Base-by-base conservation (phyloP, 2,888 invertebrate species). In the Metalampra italica region DNA sequence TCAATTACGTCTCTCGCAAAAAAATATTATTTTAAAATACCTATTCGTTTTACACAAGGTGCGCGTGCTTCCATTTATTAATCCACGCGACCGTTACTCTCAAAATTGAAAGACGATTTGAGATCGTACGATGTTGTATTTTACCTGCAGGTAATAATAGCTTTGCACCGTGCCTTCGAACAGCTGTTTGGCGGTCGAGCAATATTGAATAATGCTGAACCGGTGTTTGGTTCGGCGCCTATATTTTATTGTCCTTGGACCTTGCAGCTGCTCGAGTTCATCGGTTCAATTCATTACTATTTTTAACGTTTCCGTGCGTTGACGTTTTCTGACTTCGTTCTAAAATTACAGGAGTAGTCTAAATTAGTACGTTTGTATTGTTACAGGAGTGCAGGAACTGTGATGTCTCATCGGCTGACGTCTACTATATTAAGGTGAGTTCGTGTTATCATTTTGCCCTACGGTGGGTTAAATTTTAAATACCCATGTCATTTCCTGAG, bases 301-400 rank as follows among this genome's bases (percentile, higher is more conserved):
- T 36, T 22, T 36, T 45, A 22, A 22, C 29, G 38, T 29, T 53
- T 54, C 49, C 51, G 51, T 22, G n/a, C n/a, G n/a, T n/a, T n/a
- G n/a, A n/a, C n/a, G n/a, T n/a, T n/a, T n/a, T n/a, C n/a, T n/a
- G 7, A n/a, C 1, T 36, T n/a, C 36, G 11, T 36, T 36, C 36
- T 2, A 36, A n/a, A 36, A 36, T n/a, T n/a, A 7, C 7, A n/a
- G 3, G 36, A 36, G n/a, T 36, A n/a, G 3, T 22, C n/a, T n/a
- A 32, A 32, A n/a, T 36, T 36, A n/a, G 36, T 22, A 3, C 3
- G 36, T 36, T 62, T 61, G 62, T 55, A 60, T 82, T 84, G 76
- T 85, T 86, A 48, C 83, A 87, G 88, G 71, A 75, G 88, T 87
- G 88, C 88, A 86, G 69, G 71, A 70, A 70, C 70, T 76, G 84